Conservation (phyloP, 2,113 vertebrate genomes). For the Tupaia chinensis region DNA sequence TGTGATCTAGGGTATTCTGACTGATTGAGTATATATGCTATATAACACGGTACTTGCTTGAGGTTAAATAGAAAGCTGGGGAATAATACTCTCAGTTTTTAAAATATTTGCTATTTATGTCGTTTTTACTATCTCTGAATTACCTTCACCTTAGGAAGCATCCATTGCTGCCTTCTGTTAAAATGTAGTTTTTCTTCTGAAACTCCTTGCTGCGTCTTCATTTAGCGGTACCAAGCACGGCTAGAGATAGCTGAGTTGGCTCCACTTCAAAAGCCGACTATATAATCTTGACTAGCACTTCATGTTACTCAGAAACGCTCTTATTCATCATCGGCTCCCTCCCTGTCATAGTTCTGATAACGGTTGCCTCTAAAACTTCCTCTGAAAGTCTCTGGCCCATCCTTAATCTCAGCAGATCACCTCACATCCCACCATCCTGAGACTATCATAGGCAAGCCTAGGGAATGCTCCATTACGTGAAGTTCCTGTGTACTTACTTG, state of each 20-base stretch:
- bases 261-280: background rate
- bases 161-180: background rate
- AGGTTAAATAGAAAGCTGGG: background rate
- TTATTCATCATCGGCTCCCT: background rate
- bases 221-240: background rate
- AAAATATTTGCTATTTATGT: background rate
- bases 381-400: background rate
- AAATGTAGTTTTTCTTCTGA: background rate
- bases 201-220: background rate
- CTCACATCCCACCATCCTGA: background rate
- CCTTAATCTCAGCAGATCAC: background rate
- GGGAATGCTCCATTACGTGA: background rate
- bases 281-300: background rate
- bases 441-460: background rate
- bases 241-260: background rate
- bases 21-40: background rate
- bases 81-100: background rate
- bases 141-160: background rate
- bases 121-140: background rate
- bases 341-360: background rate
- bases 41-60: background rate
- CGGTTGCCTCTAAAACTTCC: background rate
- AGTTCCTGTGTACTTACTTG: background rate
- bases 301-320: background rate
- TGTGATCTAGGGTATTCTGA: background rate